Conservation (phyloP, 2,888 invertebrate species). For the Notodonta ziczac region DNA sequence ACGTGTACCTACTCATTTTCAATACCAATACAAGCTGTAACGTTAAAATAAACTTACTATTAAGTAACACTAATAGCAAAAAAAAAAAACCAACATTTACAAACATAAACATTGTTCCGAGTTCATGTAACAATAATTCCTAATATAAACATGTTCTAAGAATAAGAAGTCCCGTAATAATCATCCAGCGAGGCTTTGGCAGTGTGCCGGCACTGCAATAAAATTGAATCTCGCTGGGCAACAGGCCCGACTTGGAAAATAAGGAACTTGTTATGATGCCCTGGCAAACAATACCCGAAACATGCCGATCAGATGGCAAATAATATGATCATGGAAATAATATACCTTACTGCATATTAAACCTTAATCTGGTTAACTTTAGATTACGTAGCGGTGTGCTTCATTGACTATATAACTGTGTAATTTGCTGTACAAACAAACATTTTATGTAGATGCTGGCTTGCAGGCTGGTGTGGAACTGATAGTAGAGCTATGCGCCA, state of each 20-base stretch:
- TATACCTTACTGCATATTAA: conserved; percentile 16
- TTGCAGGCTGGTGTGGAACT: too few relatives aligned
- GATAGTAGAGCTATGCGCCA: too few relatives aligned
- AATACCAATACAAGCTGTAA: too few relatives aligned
- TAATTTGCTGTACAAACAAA: too few relatives aligned
- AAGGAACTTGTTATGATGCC: conserved; percentile 53
- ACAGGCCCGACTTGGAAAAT: conserved; percentile 56
- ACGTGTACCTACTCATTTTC: too few relatives aligned
- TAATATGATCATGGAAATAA: conserved; percentile 29
- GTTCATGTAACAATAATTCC: conserved; percentile 33
- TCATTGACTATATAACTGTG: too few relatives aligned
- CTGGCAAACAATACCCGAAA: conserved; percentile 45
- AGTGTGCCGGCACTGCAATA: conserved; percentile 65
- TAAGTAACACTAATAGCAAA: background rate
- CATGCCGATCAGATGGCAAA: conserved; percentile 34
- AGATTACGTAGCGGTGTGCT: too few relatives aligned
- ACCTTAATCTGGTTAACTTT: background rate
- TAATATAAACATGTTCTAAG: conserved; percentile 40
- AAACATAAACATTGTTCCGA: conserved; percentile 17
- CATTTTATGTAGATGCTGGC: too few relatives aligned
- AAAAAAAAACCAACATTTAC: conserved; percentile 20
- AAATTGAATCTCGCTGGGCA: conserved; percentile 67
- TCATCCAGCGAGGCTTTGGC: conserved; percentile 63
- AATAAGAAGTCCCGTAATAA: conserved; percentile 62
- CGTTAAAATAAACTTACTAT: too few relatives aligned